These are phyloP conservation scores for Oxyruncus cristatus DNA, from an alignment of 2,113 vertebrate species.

Conservation along the genomic window DNA sequence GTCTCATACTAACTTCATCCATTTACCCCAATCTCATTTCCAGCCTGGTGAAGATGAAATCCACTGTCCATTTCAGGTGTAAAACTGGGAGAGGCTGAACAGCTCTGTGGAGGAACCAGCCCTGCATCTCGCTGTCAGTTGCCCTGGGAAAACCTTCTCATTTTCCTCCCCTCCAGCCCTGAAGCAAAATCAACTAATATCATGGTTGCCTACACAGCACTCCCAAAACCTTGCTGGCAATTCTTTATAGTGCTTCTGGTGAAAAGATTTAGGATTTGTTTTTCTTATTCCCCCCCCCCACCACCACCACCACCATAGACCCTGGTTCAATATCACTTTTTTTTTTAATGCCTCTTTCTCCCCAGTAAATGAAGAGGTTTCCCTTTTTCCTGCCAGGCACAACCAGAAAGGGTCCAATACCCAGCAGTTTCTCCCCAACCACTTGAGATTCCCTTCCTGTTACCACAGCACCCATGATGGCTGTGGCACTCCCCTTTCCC, in stretches of 20 bases:
- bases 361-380: not conserved
- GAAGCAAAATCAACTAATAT: not conserved
- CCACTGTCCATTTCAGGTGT: not conserved
- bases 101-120: not conserved
- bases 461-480: rapidly evolving
- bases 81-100: not conserved
- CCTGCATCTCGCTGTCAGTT: not conserved
- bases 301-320: not conserved
- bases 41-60: not conserved
- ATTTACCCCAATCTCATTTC: not conserved
- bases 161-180: not conserved
- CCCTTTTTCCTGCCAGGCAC: not conserved
- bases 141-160: not conserved
- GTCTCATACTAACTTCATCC: not conserved
- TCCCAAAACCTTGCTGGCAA: not conserved
- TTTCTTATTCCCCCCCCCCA: not conserved
- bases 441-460: rapidly evolving
- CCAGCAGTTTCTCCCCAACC: not conserved
- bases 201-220: not conserved
- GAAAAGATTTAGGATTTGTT: not conserved
- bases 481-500: not conserved
- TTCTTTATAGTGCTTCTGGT: not conserved
- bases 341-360: not conserved
- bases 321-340: not conserved
- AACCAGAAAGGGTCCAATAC: not conserved